A percentile compares a stretch with the other conserved stretches of the same genome.
Evolutionary conservation across 2,797 vertebrate genomes (phyloP).

Genomic region (Nasua narica): DNA sequence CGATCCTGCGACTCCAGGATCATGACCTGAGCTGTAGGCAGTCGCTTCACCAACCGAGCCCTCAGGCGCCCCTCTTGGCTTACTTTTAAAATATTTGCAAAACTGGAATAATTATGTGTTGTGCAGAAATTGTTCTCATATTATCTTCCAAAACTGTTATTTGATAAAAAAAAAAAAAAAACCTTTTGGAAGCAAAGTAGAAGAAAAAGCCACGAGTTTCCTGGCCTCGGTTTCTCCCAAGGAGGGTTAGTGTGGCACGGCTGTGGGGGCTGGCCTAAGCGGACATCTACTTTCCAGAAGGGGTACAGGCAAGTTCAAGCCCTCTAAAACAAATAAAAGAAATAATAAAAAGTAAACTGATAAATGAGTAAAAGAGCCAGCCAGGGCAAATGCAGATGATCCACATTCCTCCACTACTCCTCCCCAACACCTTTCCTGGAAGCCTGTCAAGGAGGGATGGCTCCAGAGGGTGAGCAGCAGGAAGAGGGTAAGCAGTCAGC

Average conservation of each 20-base stretch:
- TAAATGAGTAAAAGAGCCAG: not conserved
- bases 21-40: too few species aligned
- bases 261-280: rapidly evolving
- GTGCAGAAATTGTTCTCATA: not conserved
- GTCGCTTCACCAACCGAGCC: too few species aligned
- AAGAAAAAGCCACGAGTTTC: not conserved
- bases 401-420: not conserved
- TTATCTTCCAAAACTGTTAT: not conserved
- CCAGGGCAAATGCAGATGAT: not conserved
- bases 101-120: not conserved
- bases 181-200: not conserved
- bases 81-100: conserved; percentile 22
- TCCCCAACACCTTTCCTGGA: not conserved
- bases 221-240: not conserved
- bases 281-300: not conserved
- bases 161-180: not conserved
- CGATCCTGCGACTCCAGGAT: too few species aligned
- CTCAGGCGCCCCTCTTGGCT: not conserved
- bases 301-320: not conserved
- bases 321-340: not conserved
- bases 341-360: not conserved
- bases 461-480: not conserved
- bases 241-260: rapidly evolving
- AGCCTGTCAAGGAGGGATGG: not conserved
- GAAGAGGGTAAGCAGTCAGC: not conserved